A percentile compares a stretch with the other conserved stretches of the same genome.
phyloP scores from a whole-genome alignment of 2,113 vertebrate genomes.

The Papio anubis region DNA sequence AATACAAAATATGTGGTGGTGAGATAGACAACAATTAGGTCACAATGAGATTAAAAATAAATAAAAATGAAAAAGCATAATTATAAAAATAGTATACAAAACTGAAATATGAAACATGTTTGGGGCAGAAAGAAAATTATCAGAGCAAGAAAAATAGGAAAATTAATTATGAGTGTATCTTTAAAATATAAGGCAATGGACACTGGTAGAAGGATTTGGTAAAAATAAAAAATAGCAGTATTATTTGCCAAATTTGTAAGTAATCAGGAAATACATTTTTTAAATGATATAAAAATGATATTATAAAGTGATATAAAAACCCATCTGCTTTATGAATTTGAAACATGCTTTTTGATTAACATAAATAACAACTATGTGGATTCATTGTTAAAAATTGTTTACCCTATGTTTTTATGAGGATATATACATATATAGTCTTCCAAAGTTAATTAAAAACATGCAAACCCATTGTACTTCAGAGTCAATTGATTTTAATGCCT shows the following conservation, averaged over 20 bases:
- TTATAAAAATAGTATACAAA: background rate
- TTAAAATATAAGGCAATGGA: background rate
- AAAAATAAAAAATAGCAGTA: background rate
- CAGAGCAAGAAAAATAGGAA: background rate
- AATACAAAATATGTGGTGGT: background rate
- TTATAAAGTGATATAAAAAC: background rate
- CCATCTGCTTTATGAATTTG: background rate
- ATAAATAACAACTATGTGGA: background rate
- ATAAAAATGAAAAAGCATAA: background rate
- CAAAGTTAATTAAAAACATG: background rate
- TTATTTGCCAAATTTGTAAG: background rate
- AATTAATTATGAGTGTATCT: background rate
- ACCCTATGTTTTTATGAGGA: background rate
- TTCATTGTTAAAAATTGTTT: background rate
- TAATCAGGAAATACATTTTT: slow-evolving; percentile 12
- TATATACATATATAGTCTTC: background rate
- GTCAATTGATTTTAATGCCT: background rate
- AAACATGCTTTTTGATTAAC: background rate
- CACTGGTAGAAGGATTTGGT: background rate
- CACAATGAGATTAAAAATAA: background rate
- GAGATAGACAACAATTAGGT: background rate
- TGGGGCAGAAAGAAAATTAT: background rate
- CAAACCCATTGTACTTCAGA: background rate
- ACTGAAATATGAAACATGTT: background rate
- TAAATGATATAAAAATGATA: background rate